Evolutionary conservation across 2,113 vertebrate species (phyloP).

Genomic region (Orthonyx spaldingii): DNA sequence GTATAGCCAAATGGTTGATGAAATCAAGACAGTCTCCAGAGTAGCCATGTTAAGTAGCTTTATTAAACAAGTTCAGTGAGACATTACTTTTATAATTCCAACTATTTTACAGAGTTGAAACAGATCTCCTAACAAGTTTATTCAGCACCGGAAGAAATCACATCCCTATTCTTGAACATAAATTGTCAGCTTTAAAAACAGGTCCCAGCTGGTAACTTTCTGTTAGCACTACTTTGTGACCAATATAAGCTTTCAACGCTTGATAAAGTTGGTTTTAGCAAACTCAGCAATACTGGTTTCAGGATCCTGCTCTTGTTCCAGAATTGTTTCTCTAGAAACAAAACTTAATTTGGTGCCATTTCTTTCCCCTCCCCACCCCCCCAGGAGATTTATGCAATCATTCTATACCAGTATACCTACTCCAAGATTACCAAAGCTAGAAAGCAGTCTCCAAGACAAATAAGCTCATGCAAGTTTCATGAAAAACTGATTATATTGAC

Average conservation of each 20-base stretch:
- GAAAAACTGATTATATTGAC: not conserved
- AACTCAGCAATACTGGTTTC: not conserved
- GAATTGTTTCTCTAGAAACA: not conserved
- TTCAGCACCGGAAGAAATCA: not conserved
- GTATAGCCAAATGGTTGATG: not conserved
- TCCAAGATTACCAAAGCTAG: not conserved
- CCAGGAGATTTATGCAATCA: not conserved
- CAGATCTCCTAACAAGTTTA: not conserved
- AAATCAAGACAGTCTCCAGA: not conserved
- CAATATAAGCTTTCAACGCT: not conserved
- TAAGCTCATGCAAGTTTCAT: not conserved
- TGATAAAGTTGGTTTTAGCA: not conserved
- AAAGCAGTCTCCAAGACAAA: slow-evolving; percentile 3
- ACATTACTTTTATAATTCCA: not conserved
- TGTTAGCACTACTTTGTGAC: not conserved
- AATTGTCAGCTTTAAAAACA: not conserved
- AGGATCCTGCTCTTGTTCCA: not conserved
- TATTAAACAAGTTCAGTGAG: not conserved
- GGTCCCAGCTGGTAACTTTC: not conserved
- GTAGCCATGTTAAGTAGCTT: not conserved
- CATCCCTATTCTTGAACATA: not conserved
- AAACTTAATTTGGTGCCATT: not conserved
- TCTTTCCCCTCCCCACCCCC: not conserved
- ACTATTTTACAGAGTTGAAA: not conserved
- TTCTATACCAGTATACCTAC: not conserved